These are phyloP conservation scores for Lysiphlebus fabarum DNA, from an alignment of 1,140 invertebrate species.

Conservation along the genomic window DNA sequence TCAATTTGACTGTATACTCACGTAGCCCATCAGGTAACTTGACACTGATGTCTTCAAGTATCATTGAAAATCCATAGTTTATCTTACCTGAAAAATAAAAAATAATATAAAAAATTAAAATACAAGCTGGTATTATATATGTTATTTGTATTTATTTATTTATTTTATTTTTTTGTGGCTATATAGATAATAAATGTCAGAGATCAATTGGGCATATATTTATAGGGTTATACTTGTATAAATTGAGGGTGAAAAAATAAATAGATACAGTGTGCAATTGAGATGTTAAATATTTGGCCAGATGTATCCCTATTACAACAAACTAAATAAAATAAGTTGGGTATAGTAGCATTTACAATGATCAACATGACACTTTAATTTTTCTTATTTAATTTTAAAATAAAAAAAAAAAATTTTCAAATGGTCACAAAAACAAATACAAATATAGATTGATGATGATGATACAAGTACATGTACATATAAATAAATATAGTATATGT, in stretches of 20 bases:
- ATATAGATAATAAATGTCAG: neutral
- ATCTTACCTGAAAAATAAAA: slow-evolving; percentile 24
- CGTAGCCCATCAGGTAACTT: too few species aligned
- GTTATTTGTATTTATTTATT: neutral
- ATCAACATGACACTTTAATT: too few species aligned
- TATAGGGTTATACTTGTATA: too few species aligned
- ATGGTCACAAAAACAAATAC: too few species aligned
- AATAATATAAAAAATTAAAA: neutral
- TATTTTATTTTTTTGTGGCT: neutral
- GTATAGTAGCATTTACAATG: neutral
- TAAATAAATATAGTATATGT: too few species aligned
- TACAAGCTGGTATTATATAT: too few species aligned
- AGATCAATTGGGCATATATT: neutral
- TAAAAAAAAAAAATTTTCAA: too few species aligned
- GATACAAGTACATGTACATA: too few species aligned
- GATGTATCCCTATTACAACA: slow-evolving; percentile 1
- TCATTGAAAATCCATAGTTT: neutral
- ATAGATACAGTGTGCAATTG: slow-evolving; percentile 7
- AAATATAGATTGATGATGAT: too few species aligned
- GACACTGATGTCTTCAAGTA: too few species aligned
- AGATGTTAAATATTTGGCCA: slow-evolving; percentile 21
- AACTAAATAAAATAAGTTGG: neutral
- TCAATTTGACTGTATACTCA: too few species aligned
- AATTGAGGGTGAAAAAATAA: neutral
- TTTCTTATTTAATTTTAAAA: too few species aligned